Evolutionary conservation across 2,797 vertebrate genomes (phyloP), one percentile per base, ranked within the genome.

Genomic region (Sarcoramphus papa): DNA sequence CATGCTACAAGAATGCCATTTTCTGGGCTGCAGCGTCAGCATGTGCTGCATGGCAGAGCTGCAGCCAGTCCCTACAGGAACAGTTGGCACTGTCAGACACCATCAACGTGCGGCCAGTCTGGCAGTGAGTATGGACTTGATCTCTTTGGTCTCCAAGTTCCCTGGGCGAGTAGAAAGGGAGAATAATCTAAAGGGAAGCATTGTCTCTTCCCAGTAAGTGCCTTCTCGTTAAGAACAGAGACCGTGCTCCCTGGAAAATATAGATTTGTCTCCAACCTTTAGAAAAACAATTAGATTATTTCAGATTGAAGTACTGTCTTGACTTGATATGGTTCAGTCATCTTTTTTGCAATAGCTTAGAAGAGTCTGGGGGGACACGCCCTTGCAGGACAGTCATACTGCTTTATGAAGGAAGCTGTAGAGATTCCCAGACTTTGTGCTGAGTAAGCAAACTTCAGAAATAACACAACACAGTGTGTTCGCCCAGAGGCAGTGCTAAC

Each of bases 121-220:
- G 64, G 17, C 43, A 51, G 23, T 12, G 20, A 18, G 23, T 30
- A 35, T 11, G 6, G 30, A 22, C 67, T 73, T 28, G 10, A 21
- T 45, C 51, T 80, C 51, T 54, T 45, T 56, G 47, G 51, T 85
- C 56, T 81, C n/a, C 0, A 3, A 14, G n/a, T 43, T 50, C 31
- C 3, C 7, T 59, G 50, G 2, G 3, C 0, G 0, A 7, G 5
- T 43, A 17, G 12, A 54, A 68, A 73, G 21, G 18, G n/a, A 47
- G 28, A 41, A 33, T 33, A 53, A 50, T 41, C 45, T 23, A 20
- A 85, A 57, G 2, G 12, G 21, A 78, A 37, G 24, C 6, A 24
- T 76, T 41, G 5, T 27, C 10, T 75, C 25, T 90, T 90, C 41
- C 31, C 80, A 14, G 19, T 76, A 67, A 62, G 6, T 13, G 22